These are phyloP conservation scores for Bombus pascuorum DNA, from an alignment of 1,140 invertebrate genomes.

Conservation along the genomic window DNA sequence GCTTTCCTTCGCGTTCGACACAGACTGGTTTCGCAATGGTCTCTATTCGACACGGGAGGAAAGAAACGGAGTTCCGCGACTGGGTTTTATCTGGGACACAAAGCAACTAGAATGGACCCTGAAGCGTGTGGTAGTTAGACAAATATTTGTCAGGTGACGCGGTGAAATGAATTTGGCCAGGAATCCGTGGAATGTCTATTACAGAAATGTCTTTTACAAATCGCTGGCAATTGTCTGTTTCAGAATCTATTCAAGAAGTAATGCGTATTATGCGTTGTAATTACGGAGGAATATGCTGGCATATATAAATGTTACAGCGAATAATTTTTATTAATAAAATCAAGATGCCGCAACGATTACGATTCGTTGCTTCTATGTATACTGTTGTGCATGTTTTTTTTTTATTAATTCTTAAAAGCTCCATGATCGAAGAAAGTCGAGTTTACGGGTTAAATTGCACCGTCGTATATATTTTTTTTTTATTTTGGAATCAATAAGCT, in stretches of 20 bases:
- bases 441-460: no score
- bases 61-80: not conserved
- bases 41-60: not conserved
- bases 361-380: no score
- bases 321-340: no score
- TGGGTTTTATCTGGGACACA: not conserved
- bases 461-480: no score
- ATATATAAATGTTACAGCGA: no score
- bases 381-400: no score
- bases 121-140: not conserved
- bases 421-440: no score
- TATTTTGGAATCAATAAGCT: no score
- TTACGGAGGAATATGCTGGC: no score
- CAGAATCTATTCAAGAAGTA: not conserved
- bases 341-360: no score
- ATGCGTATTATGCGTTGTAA: not conserved
- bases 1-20: conserved; percentile 11
- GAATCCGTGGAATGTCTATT: not conserved
- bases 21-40: conserved; percentile 23
- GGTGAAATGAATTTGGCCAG: not conserved
- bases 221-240: no score
- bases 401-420: no score
- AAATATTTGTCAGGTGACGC: conserved; percentile 2
- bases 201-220: not conserved
- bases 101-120: not conserved